These are phyloP conservation scores for Tipula vernalis DNA, from an alignment of 2,888 invertebrate species.

Conservation along the genomic window DNA sequence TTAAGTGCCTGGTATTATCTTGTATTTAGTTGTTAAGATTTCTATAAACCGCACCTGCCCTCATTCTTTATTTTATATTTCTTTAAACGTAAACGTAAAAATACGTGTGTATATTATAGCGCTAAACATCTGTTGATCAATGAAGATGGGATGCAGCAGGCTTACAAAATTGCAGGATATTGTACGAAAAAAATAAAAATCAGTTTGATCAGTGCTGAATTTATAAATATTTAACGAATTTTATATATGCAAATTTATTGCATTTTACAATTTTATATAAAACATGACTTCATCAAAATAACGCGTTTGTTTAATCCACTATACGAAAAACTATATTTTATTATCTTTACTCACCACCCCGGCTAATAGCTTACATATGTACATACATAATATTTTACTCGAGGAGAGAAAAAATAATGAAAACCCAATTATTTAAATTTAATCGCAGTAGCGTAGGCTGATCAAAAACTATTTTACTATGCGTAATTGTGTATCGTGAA, in stretches of 20 bases:
- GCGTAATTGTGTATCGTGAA: background rate
- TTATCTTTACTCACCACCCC: background rate
- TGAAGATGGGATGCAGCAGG: background rate
- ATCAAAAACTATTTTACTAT: background rate
- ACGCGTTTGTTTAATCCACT: background rate
- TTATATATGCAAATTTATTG: background rate
- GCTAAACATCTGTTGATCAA: background rate
- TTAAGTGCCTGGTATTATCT: background rate
- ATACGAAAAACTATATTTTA: background rate
- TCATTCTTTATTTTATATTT: background rate
- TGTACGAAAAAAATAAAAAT: background rate
- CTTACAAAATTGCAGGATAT: background rate
- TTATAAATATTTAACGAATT: background rate
- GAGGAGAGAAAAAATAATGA: background rate
- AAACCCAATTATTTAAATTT: background rate
- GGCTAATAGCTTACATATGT: background rate
- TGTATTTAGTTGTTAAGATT: background rate
- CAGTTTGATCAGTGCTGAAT: background rate
- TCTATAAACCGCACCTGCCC: background rate
- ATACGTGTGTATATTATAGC: background rate
- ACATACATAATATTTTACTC: background rate
- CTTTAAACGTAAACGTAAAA: background rate
- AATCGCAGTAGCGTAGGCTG: background rate
- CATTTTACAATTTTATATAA: background rate
- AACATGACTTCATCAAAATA: background rate